These are phyloP conservation scores for Sipha maydis DNA, from an alignment of 2,888 invertebrate species.

Conservation along the genomic window DNA sequence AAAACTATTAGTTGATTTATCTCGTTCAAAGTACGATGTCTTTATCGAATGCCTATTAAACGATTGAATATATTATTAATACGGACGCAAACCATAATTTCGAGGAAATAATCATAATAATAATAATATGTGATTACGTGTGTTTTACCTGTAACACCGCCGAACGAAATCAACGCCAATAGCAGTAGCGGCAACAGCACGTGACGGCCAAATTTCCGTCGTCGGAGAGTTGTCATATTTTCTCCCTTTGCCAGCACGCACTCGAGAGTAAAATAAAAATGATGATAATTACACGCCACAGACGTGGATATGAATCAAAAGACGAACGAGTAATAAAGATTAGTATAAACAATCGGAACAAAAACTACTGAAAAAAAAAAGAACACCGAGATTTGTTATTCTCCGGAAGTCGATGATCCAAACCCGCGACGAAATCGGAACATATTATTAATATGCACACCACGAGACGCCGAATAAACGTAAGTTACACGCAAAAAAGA, in stretches of 20 bases:
- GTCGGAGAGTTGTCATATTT: background rate
- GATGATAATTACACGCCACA: background rate
- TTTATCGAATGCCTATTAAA: background rate
- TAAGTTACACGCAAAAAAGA: background rate
- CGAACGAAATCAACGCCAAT: constrained; percentile 6
- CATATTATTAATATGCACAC: constrained; percentile 7
- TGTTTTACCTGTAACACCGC: constrained; percentile 21
- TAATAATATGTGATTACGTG: background rate
- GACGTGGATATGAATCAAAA: background rate
- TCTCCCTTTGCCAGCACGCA: background rate
- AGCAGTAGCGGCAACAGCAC: constrained; percentile 33
- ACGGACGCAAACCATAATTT: background rate
- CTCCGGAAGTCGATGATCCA: background rate
- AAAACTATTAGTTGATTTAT: constrained; percentile 16
- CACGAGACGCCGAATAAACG: background rate
- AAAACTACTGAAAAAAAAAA: background rate
- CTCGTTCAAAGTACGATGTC: constrained; percentile 16
- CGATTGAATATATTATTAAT: background rate
- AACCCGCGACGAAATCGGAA: constrained; percentile 1
- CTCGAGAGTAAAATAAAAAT: background rate
- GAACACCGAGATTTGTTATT: background rate
- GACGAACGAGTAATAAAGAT: background rate
- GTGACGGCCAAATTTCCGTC: constrained; percentile 9
- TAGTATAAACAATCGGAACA: background rate
- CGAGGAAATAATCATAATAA: background rate